Base-by-base conservation (phyloP, 2,888 invertebrate species). In the Melipona bicolor region DNA sequence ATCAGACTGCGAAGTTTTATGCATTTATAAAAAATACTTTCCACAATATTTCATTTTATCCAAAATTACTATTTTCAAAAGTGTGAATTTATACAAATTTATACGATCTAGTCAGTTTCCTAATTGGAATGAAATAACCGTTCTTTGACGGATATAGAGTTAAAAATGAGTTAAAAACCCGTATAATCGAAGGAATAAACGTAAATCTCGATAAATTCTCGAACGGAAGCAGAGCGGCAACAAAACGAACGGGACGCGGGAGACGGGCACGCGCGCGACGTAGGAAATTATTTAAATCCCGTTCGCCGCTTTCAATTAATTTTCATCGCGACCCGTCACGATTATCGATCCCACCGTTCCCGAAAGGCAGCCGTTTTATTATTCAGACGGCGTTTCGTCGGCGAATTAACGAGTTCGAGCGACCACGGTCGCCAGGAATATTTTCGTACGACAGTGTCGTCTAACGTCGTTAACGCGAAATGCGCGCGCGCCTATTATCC, bases 221-320 rank as follows among this genome's bases (percentile, higher is more conserved):
- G 24, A 49, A 32, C 9, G 19, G 5, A 21, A 27, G 17, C 2
- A n/a, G 17, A 59, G 11, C 52, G 32, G 52, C 65, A 32, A 59
- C 36, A n/a, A 17, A 70, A 50, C 32, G 19, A 50, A 50, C 24
- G 43, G 13, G 65, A 50, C 32, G 19, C 43, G 3, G 52, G 21
- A 79, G 71, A 59, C 59, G 64, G 50, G 9, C 43, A 43, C 49
- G 5, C 56, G 17, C 54, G 27, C 52, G 27, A 50, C 27, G 54
- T 43, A 52, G 36, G 64, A 69, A 81, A 74, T 81, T 69, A 81
- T 74, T 81, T 62, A 74, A 69, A 69, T 56, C 81, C 62, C 15
- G 36, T 50, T 69, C 24, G n/a, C 62, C 27, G 61, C 36, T 70
- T 82, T 71, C 65, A 71, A 82, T 81, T 75, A 75, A 71, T 71